Conservation (phyloP, 2,888 invertebrate species). For the Elmis aenea region DNA sequence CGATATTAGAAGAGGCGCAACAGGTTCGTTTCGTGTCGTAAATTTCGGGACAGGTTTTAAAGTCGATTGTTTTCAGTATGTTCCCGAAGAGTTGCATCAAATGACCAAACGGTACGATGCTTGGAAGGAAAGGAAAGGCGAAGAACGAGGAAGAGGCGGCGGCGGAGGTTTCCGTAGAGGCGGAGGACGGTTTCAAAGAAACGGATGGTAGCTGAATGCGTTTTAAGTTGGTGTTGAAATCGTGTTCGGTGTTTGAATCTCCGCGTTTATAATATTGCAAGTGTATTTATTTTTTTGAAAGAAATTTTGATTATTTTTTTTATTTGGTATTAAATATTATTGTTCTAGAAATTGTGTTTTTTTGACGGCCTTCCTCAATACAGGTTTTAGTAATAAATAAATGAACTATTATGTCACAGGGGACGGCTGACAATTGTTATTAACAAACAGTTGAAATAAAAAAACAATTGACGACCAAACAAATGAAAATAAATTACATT, state of each 20-base stretch:
- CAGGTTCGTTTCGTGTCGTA: conserved; percentile 52
- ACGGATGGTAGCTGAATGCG: conserved; percentile 13
- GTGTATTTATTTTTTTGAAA: background rate
- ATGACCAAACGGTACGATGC: conserved; percentile 73
- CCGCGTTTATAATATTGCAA: background rate
- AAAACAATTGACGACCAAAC: too few species aligned
- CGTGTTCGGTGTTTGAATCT: background rate
- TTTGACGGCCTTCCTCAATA: too few species aligned
- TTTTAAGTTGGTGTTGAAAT: conserved; percentile 1
- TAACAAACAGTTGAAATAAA: too few species aligned
- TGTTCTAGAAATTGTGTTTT: too few species aligned
- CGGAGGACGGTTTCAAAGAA: conserved; percentile 23
- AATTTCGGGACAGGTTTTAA: background rate
- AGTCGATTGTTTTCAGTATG: conserved; percentile 49
- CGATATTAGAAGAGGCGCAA: conserved; percentile 79
- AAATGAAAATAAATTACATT: too few species aligned
- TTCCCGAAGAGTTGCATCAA: conserved; percentile 67
- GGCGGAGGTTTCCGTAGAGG: conserved; percentile 38
- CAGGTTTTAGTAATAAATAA: too few species aligned
- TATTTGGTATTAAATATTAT: too few species aligned
- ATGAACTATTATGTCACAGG: too few species aligned
- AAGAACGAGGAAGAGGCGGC: conserved; percentile 49
- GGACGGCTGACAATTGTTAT: too few species aligned
- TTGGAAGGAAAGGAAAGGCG: conserved; percentile 60
- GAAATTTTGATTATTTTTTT: background rate